Base-by-base conservation (phyloP, 2,797 vertebrate genomes). In the Taeniopygia guttata region DNA sequence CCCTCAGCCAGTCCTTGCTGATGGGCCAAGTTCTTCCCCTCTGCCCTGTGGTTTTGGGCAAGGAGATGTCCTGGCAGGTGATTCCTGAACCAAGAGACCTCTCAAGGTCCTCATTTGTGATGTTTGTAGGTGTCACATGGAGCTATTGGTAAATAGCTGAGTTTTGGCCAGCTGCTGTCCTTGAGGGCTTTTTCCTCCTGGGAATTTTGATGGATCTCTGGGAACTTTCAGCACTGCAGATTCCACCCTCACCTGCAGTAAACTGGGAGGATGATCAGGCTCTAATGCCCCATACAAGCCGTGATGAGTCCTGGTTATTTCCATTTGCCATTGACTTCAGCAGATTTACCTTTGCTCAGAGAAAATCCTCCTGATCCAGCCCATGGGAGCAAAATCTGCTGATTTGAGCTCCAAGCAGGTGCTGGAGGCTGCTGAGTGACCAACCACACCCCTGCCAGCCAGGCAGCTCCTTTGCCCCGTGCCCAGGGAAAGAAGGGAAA, bases 91-190 rank as follows among this genome's bases (percentile, higher is more conserved):
- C 42, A 12, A 43, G 81, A 49, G 13, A 16, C 30, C 25, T 85
- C 32, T 15, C 43, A 4, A 30, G 13, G 11, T 42, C 16, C 70
- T 36, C 7, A 4, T 45, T 63, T 52, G 30, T 63, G 63, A 51
- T 17, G 42, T 22, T 18, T 46, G n/a, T 9, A 38, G 20, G 42
- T 30, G 66, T 7, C 52, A 27, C 15, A 8, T 0, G 11, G 32
- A 8, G 66, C 5, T 60, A 2, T 5, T 3, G 2, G 22, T 11
- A 12, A 22, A 49, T 13, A n/a, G n/a, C n/a, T n/a, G n/a, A n/a
- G 15, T 29, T 10, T 4, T 4, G 8, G 48, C 22, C 79, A 43
- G 38, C 21, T 58, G 54, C 36, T 36, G 9, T 36, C 48, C 23
- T 17, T 3, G 16, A 36, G n/a, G 30, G 29, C 1, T 30, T 77